Percentiles rank a stretch among this genome's conserved stretches.
phyloP scores from a whole-genome alignment of 2,113 vertebrate species.

The Nothobranchius furzeri region DNA sequence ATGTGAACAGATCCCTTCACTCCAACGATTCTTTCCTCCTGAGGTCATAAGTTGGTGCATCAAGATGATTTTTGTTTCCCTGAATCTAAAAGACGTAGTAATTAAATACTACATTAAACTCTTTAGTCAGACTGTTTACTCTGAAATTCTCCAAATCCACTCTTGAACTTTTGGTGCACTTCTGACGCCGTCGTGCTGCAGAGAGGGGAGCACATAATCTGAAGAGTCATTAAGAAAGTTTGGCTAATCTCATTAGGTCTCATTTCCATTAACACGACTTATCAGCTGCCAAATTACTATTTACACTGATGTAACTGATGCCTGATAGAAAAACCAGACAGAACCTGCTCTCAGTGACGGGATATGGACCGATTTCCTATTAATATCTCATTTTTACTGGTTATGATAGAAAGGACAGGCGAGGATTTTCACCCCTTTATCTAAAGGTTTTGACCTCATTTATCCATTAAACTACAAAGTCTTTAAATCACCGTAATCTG shows the following conservation, averaged over 20 bases:
- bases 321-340: constrained; percentile 32
- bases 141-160: constrained; percentile 26
- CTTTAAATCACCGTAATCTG: too few relatives aligned
- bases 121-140: constrained; percentile 18
- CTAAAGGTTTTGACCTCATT: too few relatives aligned
- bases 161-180: constrained; percentile 4
- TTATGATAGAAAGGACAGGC: not conserved
- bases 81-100: not conserved
- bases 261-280: constrained; percentile 35
- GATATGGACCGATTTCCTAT: not conserved
- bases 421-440: too few relatives aligned
- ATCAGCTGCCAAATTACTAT: constrained; percentile 37
- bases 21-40: not conserved
- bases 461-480: too few relatives aligned
- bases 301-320: constrained; percentile 40
- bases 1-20: not conserved
- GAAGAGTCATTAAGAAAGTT: constrained; percentile 55
- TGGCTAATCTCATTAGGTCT: constrained; percentile 53
- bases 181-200: constrained; percentile 20
- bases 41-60: constrained; percentile 22
- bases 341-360: not conserved
- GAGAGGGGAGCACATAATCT: constrained; percentile 43
- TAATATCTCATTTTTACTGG: not conserved
- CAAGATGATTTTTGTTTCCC: constrained; percentile 2
- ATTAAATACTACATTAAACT: too few relatives aligned